Conservation (phyloP, 1,140 invertebrate genomes). For the Coelopa frigida region DNA sequence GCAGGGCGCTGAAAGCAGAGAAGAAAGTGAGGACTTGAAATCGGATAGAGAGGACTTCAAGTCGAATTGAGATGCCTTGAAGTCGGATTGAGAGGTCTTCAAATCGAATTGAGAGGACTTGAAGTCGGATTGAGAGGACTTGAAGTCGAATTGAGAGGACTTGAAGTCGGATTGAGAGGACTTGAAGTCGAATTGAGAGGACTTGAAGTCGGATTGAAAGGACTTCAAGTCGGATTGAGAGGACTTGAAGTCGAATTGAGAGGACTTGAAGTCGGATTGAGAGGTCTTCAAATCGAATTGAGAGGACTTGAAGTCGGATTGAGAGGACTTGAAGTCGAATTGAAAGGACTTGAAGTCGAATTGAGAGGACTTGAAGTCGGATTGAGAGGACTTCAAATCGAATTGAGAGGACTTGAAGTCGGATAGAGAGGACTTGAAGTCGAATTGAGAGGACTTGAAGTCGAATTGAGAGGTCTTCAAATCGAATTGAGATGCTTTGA, state of each 20-base stretch:
- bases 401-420: background rate
- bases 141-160: background rate
- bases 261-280: background rate
- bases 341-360: background rate
- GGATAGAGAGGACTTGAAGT: background rate
- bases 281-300: background rate
- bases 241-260: background rate
- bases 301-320: background rate
- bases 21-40: background rate
- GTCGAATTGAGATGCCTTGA: background rate
- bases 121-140: background rate
- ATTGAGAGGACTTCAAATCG: background rate
- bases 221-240: background rate
- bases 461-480: background rate
- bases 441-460: background rate
- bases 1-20: conserved; percentile 16
- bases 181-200: too few relatives aligned
- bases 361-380: background rate
- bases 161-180: background rate
- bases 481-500: background rate
- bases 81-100: too few relatives aligned
- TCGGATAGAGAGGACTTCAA: background rate
- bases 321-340: too few relatives aligned
- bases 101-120: background rate
- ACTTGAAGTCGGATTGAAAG: background rate